Conservation (phyloP, 2,113 vertebrate genomes). For the Zosterops borbonicus region DNA sequence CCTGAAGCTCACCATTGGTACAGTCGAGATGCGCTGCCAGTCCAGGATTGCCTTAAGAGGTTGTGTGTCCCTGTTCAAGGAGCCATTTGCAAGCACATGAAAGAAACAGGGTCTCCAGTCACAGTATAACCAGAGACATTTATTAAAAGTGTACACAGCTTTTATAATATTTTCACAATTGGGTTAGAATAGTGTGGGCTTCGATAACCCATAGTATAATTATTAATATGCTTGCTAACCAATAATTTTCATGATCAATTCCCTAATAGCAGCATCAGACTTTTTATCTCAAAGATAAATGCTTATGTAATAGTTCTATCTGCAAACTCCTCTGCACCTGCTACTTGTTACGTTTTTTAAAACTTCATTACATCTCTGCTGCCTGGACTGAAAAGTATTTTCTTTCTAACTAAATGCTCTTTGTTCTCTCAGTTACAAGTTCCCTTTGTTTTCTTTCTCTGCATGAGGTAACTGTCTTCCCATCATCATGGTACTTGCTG, state of each 20-base stretch:
- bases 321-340: background rate
- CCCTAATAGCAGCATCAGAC: background rate
- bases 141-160: background rate
- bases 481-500: background rate
- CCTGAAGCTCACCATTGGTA: background rate
- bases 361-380: background rate
- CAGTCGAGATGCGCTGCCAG: accelerated
- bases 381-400: background rate
- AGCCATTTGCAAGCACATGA: background rate
- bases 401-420: background rate
- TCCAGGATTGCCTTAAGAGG: background rate
- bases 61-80: background rate
- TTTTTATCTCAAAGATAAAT: too few relatives aligned
- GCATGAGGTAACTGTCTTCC: background rate
- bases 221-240: background rate
- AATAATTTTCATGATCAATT: background rate
- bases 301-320: background rate
- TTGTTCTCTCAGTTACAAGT: background rate
- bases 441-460: background rate
- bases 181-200: background rate
- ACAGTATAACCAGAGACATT: background rate
- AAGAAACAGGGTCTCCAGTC: background rate
- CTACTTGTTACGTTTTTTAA: background rate
- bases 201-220: too few relatives aligned
- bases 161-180: background rate